Conservation (phyloP, 2,888 invertebrate species). For the Pogonocherus hispidulus region DNA sequence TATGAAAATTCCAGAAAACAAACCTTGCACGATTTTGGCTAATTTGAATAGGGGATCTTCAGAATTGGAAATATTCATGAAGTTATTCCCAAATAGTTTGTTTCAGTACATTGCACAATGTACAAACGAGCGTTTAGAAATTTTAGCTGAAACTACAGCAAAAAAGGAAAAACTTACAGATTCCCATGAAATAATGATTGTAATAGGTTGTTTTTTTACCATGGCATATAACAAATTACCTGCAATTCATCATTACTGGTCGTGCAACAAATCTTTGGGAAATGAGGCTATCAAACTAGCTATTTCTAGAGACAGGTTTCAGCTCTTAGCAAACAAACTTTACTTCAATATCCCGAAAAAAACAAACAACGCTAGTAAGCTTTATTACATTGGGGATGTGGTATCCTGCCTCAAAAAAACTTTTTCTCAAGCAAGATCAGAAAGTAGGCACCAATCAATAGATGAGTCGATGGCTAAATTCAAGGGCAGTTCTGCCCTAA, state of each 20-base stretch:
- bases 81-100: slow-evolving; percentile 18
- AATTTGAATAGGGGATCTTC: neutral
- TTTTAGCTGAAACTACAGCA: neutral
- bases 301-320: slow-evolving; percentile 14
- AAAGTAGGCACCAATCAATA: slow-evolving; percentile 3
- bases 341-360: neutral
- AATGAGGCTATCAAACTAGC: slow-evolving; percentile 17
- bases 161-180: slow-evolving; percentile 3
- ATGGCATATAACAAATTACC: slow-evolving; percentile 18
- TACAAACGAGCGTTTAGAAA: slow-evolving; percentile 13
- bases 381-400: slow-evolving; percentile 20
- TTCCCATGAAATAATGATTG: slow-evolving; percentile 16
- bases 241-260: slow-evolving; percentile 20
- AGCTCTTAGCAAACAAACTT: neutral
- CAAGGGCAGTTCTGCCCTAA: slow-evolving; percentile 18
- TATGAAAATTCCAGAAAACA: too few relatives aligned
- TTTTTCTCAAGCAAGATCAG: neutral
- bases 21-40: too few relatives aligned
- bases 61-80: neutral
- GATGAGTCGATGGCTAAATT: slow-evolving; percentile 23
- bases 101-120: slow-evolving; percentile 4
- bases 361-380: neutral
- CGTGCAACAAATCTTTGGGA: slow-evolving; percentile 11
- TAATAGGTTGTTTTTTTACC: slow-evolving; percentile 2
- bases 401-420: neutral